Evolutionary conservation across 2,888 invertebrate species (phyloP), one percentile per base, ranked within the genome.

Genomic region (Spatulosminthurus flaviceps): DNA sequence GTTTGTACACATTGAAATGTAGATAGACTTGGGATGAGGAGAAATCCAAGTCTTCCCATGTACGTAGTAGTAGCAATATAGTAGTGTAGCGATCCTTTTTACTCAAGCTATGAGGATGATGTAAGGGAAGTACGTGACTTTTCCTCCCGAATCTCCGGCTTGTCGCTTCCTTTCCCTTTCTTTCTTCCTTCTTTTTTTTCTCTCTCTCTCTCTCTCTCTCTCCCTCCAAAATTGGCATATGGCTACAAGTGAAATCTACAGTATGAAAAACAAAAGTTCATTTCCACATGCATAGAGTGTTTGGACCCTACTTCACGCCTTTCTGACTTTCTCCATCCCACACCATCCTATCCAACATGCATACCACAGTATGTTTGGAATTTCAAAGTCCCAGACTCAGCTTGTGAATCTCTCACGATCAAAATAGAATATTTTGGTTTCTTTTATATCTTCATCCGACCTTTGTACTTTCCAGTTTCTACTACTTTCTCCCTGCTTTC

Each of bases 61-160:
- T 16, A 13, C 7, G 19, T 11, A 19, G 19, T 16, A n/a, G n/a
- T n/a, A n/a, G n/a, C n/a, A n/a, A n/a, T n/a, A n/a, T n/a, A n/a
- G n/a, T n/a, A n/a, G n/a, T n/a, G n/a, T n/a, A n/a, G n/a, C n/a
- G n/a, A n/a, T n/a, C n/a, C n/a, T n/a, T n/a, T n/a, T n/a, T n/a
- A 11, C 16, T 51, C 67, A 67, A 67, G 11, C 24, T 67, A 29
- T 24, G 28, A 26, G n/a, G 26, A 74, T 64, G 74, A 74, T 74
- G 74, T 61, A 61, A 74, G 11, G 64, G n/a, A n/a, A 21, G 41
- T 29, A 74, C 74, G 74, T 74, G 74, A 61, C 74, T 74, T 74
- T 64, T 74, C 51, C 26, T 26, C 4, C 1, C 24, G 73, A 34
- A 22, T 70, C 21, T 70, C 34, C 28, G 19, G 0, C 34, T 34